Percentiles rank a stretch among this genome's conserved stretches.
phyloP scores from a whole-genome alignment of 2,888 invertebrate species.

The Trissolcus japonicus region DNA sequence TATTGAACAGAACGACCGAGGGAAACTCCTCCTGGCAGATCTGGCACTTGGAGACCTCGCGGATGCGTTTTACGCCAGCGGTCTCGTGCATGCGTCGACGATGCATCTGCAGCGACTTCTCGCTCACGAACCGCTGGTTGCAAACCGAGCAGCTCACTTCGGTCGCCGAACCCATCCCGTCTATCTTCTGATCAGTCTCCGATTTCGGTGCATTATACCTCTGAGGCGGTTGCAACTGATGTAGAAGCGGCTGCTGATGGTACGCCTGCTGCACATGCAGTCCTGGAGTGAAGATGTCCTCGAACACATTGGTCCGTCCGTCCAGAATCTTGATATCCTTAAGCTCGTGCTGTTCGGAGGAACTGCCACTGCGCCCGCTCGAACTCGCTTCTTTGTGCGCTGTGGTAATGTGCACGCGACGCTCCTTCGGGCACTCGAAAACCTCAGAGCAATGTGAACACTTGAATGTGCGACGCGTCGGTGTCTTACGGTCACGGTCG shows the following conservation, averaged over 20 bases:
- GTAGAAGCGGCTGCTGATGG: constrained; percentile 68
- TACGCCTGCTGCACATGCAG: constrained; percentile 66
- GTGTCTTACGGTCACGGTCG: constrained; percentile 74
- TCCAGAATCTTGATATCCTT: constrained; percentile 73
- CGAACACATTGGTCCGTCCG: constrained; percentile 72
- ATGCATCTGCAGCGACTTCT: constrained; percentile 71
- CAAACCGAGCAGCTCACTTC: constrained; percentile 72
- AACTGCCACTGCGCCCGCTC: constrained; percentile 65
- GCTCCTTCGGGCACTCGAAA: constrained; percentile 81
- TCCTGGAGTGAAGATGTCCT: constrained; percentile 72
- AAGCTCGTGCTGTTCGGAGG: constrained; percentile 62
- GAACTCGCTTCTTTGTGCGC: constrained; percentile 78
- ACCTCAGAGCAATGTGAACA: constrained; percentile 80
- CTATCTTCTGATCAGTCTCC: constrained; percentile 66
- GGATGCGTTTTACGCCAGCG: constrained; percentile 70
- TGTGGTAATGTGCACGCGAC: constrained; percentile 80
- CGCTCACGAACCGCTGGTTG: constrained; percentile 69
- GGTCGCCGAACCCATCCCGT: constrained; percentile 64
- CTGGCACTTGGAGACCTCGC: constrained; percentile 78
- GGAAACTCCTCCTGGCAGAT: constrained; percentile 83
- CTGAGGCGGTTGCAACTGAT: constrained; percentile 72
- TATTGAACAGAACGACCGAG: constrained; percentile 83
- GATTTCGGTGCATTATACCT: constrained; percentile 64
- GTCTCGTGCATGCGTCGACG: constrained; percentile 70
- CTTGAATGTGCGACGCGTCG: constrained; percentile 77